Evolutionary conservation across 2,113 vertebrate genomes (phyloP), one percentile per base, ranked within the genome.

Genomic region (Neogobius melanostomus): DNA sequence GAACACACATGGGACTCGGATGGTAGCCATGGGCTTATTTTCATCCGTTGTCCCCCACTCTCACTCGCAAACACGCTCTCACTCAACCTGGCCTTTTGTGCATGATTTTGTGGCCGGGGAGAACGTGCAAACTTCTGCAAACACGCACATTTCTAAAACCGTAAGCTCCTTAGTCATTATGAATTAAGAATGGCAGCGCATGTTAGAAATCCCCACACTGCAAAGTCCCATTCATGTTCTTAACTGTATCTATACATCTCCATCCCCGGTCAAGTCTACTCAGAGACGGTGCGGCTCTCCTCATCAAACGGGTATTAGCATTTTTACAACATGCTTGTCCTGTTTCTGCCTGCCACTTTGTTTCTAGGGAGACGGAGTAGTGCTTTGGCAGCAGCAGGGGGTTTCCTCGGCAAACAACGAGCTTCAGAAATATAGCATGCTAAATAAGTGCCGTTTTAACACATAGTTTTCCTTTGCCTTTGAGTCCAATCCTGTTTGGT

Each of bases 301-400:
- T 67, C 12, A 47, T 56, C 43, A 2, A 71, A 61, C 64, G 59
- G 9, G 9, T 68, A 36, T 70, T 66, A 49, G 28, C 67, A 61
- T 74, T 70, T 66, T 69, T 76, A 71, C 50, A 11, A 59, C 9
- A 11, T 11, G 53, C 17, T 57, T 48, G 1, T 51, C 56, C 47
- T 74, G 75, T 74, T 72, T 71, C 71, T 53, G 62, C 53, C 71
- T 68, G 70, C 54, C 56, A 72, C 69, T 66, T 77, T 76, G 84
- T 88, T 86, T 86, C 84, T 82, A 81, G 64, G 79, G 84, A 76
- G 82, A 84, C 77, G 9, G 62, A 71, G 69, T 56, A 61, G 57
- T 51, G 71, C 71, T 68, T 80, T 74, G 65, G 73, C 79, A 80
- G 59, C 79, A 82, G 70, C 61, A 9, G 75, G 78, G 78, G 82